Evolutionary conservation across 1,140 invertebrate genomes (phyloP), one percentile per base, ranked within the genome.

Genomic region (Platyscapa corneri): DNA sequence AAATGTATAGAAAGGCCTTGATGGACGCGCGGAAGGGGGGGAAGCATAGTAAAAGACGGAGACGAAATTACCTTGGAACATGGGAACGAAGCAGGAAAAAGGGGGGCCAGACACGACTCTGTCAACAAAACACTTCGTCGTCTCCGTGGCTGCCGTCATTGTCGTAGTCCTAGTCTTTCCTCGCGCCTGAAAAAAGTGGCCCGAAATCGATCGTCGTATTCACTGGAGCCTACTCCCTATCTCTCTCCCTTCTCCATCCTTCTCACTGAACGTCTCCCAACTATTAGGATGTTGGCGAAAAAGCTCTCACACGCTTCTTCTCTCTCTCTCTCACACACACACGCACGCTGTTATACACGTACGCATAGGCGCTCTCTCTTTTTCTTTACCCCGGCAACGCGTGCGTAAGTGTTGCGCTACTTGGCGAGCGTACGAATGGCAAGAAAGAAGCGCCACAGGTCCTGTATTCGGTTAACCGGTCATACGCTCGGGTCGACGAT

Each of bases 191-290:
- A 84, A 82, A 84, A 75, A 78, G 75, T 64, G 75, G 60, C 32
- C 75, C 30, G 83, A 78, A 83, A 84, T 84, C 83, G 83, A 84
- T 84, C 83, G 83, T 78, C 20, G 75, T 37, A 78, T 84, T 84
- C 83, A 37, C 75, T 12, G 6, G 39, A 78, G 83, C 75, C 83
- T 81, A 80, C 82, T 67, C 7, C 49, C 32, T 27, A 32, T 56
- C 64, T 74, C 49, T 79, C 65, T 74, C 83, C 56, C 32, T 72
- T 79, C 60, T 77, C 82, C 27, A 0, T 39, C 46, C n/a, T 39
- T n/a, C 77, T 56, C 32, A 7, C 16, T 14, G 14, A 14, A 65
- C 32, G 18, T 65, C 78, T 8, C 32, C 20, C 18, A 6, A 1
- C 70, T 42, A 2, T 74, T 27, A 27, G 37, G 2, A 16, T 30